Conservation (phyloP, 2,888 invertebrate species). For the Tetragonisca angustula region DNA sequence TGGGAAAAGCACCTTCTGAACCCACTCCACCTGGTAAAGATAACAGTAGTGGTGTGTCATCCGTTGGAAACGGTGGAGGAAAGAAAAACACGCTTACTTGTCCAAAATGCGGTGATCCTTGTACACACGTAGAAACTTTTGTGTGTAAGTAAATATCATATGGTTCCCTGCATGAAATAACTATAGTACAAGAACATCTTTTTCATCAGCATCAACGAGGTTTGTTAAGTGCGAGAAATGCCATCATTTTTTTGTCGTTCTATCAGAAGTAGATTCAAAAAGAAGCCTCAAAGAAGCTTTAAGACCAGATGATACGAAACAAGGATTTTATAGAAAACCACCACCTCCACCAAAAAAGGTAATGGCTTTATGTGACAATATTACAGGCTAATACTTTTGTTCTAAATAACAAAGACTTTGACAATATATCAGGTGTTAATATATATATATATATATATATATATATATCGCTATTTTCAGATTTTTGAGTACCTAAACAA, state of each 20-base stretch:
- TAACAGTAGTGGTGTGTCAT: constrained; percentile 58
- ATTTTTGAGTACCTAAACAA: constrained; percentile 98
- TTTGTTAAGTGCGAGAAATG: constrained; percentile 99
- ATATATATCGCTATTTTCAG: constrained; percentile 80
- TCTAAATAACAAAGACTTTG: neutral
- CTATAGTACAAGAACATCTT: constrained; percentile 16
- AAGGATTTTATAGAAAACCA: constrained; percentile 91
- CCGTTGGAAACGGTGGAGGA: constrained; percentile 84
- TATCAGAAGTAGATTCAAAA: constrained; percentile 96
- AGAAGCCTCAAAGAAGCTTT: constrained; percentile 92
- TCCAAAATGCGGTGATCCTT: constrained; percentile 98
- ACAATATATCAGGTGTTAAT: neutral
- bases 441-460: constrained; percentile 29
- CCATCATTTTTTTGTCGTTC: constrained; percentile 98
- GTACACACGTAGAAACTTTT: constrained; percentile 98
- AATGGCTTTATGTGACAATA: constrained; percentile 3
- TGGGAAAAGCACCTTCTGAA: constrained; percentile 80
- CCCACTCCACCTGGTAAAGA: constrained; percentile 79
- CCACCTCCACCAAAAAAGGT: constrained; percentile 97
- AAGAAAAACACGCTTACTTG: constrained; percentile 94
- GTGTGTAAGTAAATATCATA: constrained; percentile 88
- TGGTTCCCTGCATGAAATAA: neutral
- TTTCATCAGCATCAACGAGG: constrained; percentile 89
- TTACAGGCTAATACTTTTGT: neutral
- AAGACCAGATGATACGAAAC: constrained; percentile 88